Conservation (phyloP, 2,113 vertebrate genomes). For the Oxyura jamaicensis region DNA sequence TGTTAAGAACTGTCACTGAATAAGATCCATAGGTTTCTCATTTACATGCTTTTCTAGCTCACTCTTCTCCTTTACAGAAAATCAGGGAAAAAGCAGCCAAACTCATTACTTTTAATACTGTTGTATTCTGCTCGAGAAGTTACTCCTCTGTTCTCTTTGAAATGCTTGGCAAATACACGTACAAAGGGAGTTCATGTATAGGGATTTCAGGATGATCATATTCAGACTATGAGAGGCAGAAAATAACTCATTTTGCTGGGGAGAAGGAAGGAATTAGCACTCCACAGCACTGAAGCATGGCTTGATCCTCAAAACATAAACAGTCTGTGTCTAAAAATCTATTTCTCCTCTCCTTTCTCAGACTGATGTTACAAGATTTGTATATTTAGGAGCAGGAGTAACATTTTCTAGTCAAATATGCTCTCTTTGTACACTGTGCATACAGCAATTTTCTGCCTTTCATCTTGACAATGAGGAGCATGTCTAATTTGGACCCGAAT, state of each 20-base stretch:
- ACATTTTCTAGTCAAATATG: neutral
- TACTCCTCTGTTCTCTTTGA: neutral
- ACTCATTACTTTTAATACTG: neutral
- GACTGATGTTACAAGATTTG: neutral
- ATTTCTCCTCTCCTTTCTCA: neutral
- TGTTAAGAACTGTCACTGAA: neutral
- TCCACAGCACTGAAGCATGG: neutral
- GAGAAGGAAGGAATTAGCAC: neutral
- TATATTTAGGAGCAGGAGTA: neutral
- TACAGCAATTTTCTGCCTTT: neutral
- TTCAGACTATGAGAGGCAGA: neutral
- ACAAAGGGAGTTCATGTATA: neutral
- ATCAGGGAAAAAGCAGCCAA: neutral
- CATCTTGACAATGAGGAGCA: neutral
- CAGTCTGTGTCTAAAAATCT: neutral
- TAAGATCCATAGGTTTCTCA: neutral
- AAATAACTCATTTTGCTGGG: neutral
- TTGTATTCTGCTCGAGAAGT: neutral
- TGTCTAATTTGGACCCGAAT: neutral
- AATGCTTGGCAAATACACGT: neutral
- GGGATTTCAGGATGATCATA: neutral
- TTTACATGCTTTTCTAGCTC: neutral
- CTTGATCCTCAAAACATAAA: neutral
- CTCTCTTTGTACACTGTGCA: neutral
- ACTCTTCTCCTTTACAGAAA: neutral